Base-by-base conservation (phyloP, 1,140 invertebrate genomes). In the Ridgeia piscesae region DNA sequence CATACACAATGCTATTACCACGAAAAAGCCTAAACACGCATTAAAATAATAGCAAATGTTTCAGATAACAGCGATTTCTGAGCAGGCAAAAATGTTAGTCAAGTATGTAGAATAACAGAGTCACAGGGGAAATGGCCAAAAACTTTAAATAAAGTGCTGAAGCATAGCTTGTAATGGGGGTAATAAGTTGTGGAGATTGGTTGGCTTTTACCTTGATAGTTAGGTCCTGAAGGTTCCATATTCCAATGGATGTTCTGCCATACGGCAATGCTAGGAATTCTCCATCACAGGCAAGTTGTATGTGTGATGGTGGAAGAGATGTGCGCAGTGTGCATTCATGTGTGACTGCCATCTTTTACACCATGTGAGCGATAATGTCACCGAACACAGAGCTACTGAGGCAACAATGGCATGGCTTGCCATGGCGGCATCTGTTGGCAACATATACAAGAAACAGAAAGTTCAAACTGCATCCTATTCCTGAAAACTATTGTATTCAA, bases 211-310 rank as follows among this genome's bases (percentile, higher is more conserved):
- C 93, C 93, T 91, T 92, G n/a, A 33, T 89, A 33, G 33, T 58
- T 6, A 94, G 34, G 91, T 94, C 93, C 92, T 94, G 92, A 48
- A 93, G 91, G 42, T 91, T 92, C 93, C 93, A 94, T 33, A 94
- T 50, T 35, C 94, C 94, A 14, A 94, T 91, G 6, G 92, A 88
- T 35, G 89, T 94, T 93, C 93, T 93, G 33, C 92, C 90, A 6
- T 93, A 88, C 0, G 94, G 94, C 35, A 94, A 35, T 11, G 94
- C 94, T 21, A 94, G 58, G 35, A 92, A 94, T 31, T 92, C 92
- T n/a, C 94, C 94, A 93, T 94, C 93, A 92, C 93, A 93, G 6
- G 94, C 94, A 17, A 94, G 90, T 58, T 94, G 94, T 35, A 94
- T 93, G 92, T 95, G 94, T 33, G 88, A 35, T 33, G 89, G 35